phyloP scores from a whole-genome alignment of 2,888 invertebrate species.

The Spilarctia lutea region DNA sequence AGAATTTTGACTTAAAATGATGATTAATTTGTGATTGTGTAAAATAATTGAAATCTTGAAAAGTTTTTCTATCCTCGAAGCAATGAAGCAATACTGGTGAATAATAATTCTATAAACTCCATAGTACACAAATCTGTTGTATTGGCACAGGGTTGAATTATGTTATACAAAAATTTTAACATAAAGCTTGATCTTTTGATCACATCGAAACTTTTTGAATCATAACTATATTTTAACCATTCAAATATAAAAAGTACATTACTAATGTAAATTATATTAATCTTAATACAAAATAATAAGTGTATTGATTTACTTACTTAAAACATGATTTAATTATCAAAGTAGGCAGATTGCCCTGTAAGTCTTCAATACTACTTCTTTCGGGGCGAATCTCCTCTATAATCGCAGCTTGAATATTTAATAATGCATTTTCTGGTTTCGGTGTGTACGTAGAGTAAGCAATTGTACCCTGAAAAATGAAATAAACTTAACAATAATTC shows the following conservation, averaged over 20 bases:
- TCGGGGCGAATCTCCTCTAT: slow-evolving; percentile 88
- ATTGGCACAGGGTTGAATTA: too few species aligned
- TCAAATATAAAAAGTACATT: too few species aligned
- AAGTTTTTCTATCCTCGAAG: too few species aligned
- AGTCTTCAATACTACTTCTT: slow-evolving; percentile 87
- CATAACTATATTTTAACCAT: neutral
- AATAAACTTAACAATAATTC: neutral
- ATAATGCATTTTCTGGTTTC: slow-evolving; percentile 84
- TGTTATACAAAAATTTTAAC: too few species aligned
- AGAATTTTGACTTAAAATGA: too few species aligned
- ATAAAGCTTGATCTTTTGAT: neutral
- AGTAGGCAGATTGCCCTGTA: slow-evolving; percentile 89
- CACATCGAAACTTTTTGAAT: neutral
- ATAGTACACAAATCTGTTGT: too few species aligned
- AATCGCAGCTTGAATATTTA: slow-evolving; percentile 88
- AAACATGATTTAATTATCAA: slow-evolving; percentile 88
- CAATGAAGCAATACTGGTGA: too few species aligned
- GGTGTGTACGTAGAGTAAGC: slow-evolving; percentile 88
- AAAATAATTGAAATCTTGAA: too few species aligned
- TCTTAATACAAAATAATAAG: too few species aligned
- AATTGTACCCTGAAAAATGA: slow-evolving; percentile 85
- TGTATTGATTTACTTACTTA: slow-evolving; percentile 73
- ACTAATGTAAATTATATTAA: too few species aligned
- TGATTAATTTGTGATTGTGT: too few species aligned
- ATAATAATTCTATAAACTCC: too few species aligned